Conservation (phyloP, 1,140 invertebrate species). For the Aethina tumida region DNA sequence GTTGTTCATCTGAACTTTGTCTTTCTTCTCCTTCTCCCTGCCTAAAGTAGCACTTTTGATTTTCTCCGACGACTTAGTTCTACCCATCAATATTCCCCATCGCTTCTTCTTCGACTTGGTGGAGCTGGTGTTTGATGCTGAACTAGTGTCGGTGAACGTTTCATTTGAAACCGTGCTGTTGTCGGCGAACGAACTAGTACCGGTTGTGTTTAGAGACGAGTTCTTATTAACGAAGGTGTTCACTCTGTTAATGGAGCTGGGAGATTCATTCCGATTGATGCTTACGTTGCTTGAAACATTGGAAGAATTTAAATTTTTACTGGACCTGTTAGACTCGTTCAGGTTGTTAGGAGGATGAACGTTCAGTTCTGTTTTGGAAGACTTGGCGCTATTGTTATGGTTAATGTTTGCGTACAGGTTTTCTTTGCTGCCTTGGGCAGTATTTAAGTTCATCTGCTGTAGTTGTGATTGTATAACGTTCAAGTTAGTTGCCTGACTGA, state of each 20-base stretch:
- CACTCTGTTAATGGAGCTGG: constrained; percentile 15
- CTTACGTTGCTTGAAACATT: constrained; percentile 1
- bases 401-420: constrained; percentile 30
- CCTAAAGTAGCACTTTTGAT: constrained; percentile 52
- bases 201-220: constrained; percentile 8
- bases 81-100: constrained; percentile 50
- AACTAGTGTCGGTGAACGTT: constrained; percentile 25
- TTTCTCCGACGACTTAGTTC: constrained; percentile 44
- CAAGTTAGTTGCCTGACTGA: constrained; percentile 33
- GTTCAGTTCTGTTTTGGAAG: constrained; percentile 23
- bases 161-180: constrained; percentile 12
- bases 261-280: constrained; percentile 12
- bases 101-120: constrained; percentile 51
- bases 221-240: constrained; percentile 23
- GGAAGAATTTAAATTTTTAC: constrained; percentile 15
- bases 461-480: constrained; percentile 27
- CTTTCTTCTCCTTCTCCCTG: constrained; percentile 43
- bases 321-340: constrained; percentile 14
- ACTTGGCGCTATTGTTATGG: constrained; percentile 14
- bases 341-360: constrained; percentile 14
- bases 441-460: constrained; percentile 16
- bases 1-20: constrained; percentile 38
- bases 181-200: constrained; percentile 15
- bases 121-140: constrained; percentile 19
- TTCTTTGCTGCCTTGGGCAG: constrained; percentile 20